Percentiles rank a stretch among this genome's conserved stretches.
Conservation (phyloP, 1,140 invertebrate species). For the Tribolium madens region DNA sequence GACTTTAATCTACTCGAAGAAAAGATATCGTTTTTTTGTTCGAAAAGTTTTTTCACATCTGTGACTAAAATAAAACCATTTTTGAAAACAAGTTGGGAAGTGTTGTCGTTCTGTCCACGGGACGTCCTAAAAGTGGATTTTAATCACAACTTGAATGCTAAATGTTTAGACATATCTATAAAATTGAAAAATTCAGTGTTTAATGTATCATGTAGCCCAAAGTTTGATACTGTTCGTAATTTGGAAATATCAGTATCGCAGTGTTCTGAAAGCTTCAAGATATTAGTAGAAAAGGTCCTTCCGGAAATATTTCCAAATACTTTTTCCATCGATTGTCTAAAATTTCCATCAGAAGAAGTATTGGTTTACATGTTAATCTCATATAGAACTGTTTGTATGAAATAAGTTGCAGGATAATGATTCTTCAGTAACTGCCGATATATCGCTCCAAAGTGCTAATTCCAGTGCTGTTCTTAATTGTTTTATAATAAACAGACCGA, state of each 20-base stretch:
- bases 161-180: background rate
- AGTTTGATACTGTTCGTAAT: background rate
- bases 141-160: background rate
- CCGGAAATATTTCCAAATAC: background rate
- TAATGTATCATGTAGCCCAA: background rate
- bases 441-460: background rate
- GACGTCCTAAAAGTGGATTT: background rate
- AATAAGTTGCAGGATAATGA: background rate
- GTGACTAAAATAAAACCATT: background rate
- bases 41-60: background rate
- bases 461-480: background rate
- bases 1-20: background rate
- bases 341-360: background rate
- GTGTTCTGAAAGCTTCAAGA: background rate
- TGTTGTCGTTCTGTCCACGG: background rate
- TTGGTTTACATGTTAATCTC: background rate
- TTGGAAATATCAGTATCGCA: background rate
- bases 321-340: background rate
- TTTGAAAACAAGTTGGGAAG: background rate
- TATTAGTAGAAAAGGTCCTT: background rate
- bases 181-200: background rate
- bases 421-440: background rate
- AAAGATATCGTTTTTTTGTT: constrained; percentile 1
- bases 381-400: background rate
- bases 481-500: background rate